Percentiles rank a stretch among this genome's conserved stretches.
phyloP scores from a whole-genome alignment of 2,888 invertebrate species.

The Selenia dentaria region DNA sequence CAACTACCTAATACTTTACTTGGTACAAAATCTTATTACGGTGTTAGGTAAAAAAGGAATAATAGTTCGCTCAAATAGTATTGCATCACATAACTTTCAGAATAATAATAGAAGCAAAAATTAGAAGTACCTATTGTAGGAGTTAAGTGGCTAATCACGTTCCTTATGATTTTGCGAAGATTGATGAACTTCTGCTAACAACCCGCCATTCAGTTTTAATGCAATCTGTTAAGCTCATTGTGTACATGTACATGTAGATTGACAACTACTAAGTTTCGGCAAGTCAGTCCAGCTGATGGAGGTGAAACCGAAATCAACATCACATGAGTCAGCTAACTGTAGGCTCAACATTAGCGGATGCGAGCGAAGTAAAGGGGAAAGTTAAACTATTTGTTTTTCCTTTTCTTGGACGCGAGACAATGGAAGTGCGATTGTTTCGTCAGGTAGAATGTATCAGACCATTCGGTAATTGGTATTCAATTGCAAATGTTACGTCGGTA shows the following conservation, averaged over 20 bases:
- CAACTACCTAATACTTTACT: too few relatives aligned
- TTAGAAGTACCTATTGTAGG: not conserved
- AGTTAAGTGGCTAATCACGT: slow-evolving; percentile 6
- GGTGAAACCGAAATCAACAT: slow-evolving; percentile 77
- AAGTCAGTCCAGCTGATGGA: slow-evolving; percentile 61
- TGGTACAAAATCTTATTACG: too few relatives aligned
- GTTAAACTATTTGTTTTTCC: slow-evolving; percentile 79
- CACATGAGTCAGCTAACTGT: slow-evolving; percentile 75
- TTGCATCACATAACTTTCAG: not conserved
- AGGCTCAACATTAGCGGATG: slow-evolving; percentile 73
- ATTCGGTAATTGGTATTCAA: slow-evolving; percentile 28
- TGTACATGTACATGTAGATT: slow-evolving; percentile 15
- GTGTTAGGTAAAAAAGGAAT: too few relatives aligned
- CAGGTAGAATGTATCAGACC: slow-evolving; percentile 28
- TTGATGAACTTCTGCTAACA: slow-evolving; percentile 40
- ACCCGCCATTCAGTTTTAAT: slow-evolving; percentile 37
- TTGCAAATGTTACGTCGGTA: slow-evolving; percentile 54
- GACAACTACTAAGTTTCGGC: slow-evolving; percentile 45
- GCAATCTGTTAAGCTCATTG: slow-evolving; percentile 40
- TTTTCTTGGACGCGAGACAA: slow-evolving; percentile 61
- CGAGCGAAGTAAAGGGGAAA: slow-evolving; percentile 78
- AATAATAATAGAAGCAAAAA: slow-evolving; percentile 1
- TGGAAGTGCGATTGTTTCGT: slow-evolving; percentile 41
- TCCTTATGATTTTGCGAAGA: slow-evolving; percentile 34
- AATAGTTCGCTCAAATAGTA: not conserved